phyloP scores from a whole-genome alignment of 1,140 invertebrate genomes.

The Phymorhynchus buccinoides region DNA sequence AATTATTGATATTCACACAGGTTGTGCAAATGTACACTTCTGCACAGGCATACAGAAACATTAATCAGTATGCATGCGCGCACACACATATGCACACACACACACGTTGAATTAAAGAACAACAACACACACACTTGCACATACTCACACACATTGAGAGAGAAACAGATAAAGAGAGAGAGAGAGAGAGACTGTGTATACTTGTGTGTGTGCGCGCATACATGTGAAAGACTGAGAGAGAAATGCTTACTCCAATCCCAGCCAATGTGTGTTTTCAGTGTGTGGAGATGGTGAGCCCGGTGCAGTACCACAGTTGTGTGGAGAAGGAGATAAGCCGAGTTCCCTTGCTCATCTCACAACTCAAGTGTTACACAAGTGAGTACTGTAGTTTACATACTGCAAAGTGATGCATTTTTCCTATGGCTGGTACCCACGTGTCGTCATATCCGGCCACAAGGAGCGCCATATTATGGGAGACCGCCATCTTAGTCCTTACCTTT shows the following conservation, averaged over 20 bases:
- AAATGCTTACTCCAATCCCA: not conserved
- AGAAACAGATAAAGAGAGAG: too few species aligned
- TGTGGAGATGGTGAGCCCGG: slow-evolving; percentile 84
- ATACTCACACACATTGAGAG: not conserved
- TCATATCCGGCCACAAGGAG: too few species aligned
- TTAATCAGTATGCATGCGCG: not conserved
- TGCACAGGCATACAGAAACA: not conserved
- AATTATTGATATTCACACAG: not conserved
- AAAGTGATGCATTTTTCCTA: too few species aligned
- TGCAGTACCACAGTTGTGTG: slow-evolving; percentile 81
- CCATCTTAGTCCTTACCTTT: too few species aligned
- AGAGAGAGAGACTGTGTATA: not conserved
- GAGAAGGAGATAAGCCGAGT: slow-evolving; percentile 85
- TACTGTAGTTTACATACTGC: too few species aligned
- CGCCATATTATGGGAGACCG: too few species aligned
- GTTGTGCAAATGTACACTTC: not conserved
- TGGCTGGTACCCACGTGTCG: too few species aligned
- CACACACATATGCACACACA: slow-evolving; percentile 2
- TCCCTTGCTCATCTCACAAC: slow-evolving; percentile 82
- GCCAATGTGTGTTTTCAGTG: not conserved
- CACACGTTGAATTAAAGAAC: too few species aligned
- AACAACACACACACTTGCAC: too few species aligned
- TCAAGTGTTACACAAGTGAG: slow-evolving; percentile 43
- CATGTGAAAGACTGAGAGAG: not conserved
- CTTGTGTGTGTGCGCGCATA: not conserved